phyloP scores from a whole-genome alignment of 2,113 vertebrate genomes.

The Anhinga anhinga region DNA sequence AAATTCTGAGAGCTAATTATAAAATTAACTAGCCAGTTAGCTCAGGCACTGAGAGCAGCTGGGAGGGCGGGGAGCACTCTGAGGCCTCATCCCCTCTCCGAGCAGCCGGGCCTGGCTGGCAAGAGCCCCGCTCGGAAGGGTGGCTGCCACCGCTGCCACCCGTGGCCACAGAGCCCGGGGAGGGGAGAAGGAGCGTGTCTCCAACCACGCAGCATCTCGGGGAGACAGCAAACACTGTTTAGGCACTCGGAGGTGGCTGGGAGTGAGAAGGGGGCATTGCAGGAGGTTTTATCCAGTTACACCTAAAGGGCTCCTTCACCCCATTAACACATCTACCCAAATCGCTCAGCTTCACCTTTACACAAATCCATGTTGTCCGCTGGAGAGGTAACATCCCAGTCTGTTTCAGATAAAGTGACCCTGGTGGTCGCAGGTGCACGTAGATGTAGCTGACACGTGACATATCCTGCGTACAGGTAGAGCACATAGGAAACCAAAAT shows the following conservation, averaged over 20 bases:
- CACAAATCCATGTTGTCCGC: rapidly evolving
- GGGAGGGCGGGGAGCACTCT: rapidly evolving
- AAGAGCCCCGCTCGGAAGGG: not conserved
- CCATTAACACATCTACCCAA: too few relatives aligned
- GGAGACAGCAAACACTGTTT: too few relatives aligned
- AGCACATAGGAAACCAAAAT: not conserved
- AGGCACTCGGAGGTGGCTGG: not conserved
- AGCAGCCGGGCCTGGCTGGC: too few relatives aligned
- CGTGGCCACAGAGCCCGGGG: too few relatives aligned
- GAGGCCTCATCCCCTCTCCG: not conserved
- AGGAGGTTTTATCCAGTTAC: not conserved
- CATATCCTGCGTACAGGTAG: not conserved
- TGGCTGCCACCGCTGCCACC: too few relatives aligned
- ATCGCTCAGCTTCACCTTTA: not conserved
- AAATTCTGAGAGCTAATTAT: not conserved
- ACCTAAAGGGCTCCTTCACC: not conserved
- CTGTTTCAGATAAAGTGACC: not conserved
- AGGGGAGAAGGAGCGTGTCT: rapidly evolving
- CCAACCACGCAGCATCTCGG: not conserved
- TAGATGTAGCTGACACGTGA: rapidly evolving
- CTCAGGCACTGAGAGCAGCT: not conserved
- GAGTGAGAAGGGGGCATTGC: not conserved
- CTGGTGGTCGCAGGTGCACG: not conserved
- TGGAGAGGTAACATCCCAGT: not conserved
- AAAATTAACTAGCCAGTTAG: not conserved